A percentile compares a stretch with the other conserved stretches of the same genome.
Conservation (phyloP, 2,888 invertebrate genomes). For the Phalera bucephala region DNA sequence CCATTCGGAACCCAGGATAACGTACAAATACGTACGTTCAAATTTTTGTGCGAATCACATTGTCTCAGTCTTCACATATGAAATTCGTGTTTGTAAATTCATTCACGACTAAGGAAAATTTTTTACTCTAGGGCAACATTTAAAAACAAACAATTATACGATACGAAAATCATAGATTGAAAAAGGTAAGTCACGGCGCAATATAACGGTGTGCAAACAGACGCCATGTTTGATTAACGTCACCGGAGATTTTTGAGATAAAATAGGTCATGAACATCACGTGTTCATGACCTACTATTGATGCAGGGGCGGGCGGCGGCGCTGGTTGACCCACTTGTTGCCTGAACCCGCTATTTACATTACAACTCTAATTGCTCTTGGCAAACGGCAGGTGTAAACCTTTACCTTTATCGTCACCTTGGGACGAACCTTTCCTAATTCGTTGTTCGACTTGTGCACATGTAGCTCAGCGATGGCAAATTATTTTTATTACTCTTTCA, state of each 20-base stretch:
- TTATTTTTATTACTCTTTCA: constrained; percentile 12
- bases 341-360: constrained; percentile 69
- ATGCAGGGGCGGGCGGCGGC: constrained; percentile 34
- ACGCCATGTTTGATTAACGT: constrained; percentile 34
- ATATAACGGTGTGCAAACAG: constrained; percentile 19
- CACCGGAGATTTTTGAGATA: constrained; percentile 58
- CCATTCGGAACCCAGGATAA: too few relatives aligned
- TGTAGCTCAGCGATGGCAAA: constrained; percentile 26
- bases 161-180: too few relatives aligned
- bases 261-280: constrained; percentile 76
- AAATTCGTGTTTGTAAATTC: too few relatives aligned
- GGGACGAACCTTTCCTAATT: constrained; percentile 49
- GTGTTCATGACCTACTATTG: constrained; percentile 70
- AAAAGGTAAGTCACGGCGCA: too few relatives aligned
- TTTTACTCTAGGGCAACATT: neutral
- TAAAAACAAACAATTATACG: constrained; percentile 9
- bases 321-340: constrained; percentile 80
- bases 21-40: too few relatives aligned
- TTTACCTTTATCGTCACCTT: constrained; percentile 47
- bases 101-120: too few relatives aligned
- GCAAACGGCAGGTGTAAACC: constrained; percentile 50
- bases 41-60: too few relatives aligned
- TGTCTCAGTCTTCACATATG: too few relatives aligned
- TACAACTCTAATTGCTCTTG: constrained; percentile 62
- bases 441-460: constrained; percentile 37